Base-by-base conservation (phyloP, 2,888 invertebrate genomes). In the Parthenolecanium corni region DNA sequence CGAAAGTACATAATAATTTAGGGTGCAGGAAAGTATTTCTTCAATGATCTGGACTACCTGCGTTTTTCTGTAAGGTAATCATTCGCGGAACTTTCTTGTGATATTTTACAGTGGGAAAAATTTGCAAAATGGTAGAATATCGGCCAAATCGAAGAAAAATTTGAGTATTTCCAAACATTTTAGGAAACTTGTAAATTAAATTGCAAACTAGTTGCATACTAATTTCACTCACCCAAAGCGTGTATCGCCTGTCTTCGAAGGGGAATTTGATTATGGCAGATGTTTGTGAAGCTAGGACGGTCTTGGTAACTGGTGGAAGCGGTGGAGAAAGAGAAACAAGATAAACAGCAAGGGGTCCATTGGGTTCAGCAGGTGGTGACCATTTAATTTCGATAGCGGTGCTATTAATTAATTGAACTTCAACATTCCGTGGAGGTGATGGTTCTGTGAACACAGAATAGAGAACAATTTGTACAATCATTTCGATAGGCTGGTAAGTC, bases 141-240 rank as follows among this genome's bases (percentile, higher is more conserved):
- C n/a, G n/a, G n/a, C n/a, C n/a, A n/a, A n/a, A n/a, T n/a, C n/a
- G n/a, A n/a, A n/a, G n/a, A n/a, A n/a, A n/a, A n/a, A n/a, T n/a
- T n/a, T n/a, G n/a, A n/a, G n/a, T n/a, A n/a, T n/a, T n/a, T n/a
- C n/a, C n/a, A n/a, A n/a, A n/a, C n/a, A n/a, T n/a, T n/a, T n/a
- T n/a, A n/a, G n/a, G n/a, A n/a, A n/a, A n/a, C n/a, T n/a, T n/a
- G n/a, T n/a, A n/a, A n/a, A n/a, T n/a, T n/a, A n/a, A n/a, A n/a
- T n/a, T n/a, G n/a, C n/a, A n/a, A n/a, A n/a, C n/a, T n/a, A n/a
- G n/a, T n/a, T n/a, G n/a, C n/a, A n/a, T n/a, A n/a, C n/a, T n/a
- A n/a, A n/a, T n/a, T n/a, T n/a, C n/a, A 70, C 78, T 76, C 70
- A 86, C 85, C 82, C 84, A 85, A 74, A 88, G 85, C 0, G 82